Base-by-base conservation (phyloP, 2,888 invertebrate genomes). In the Synanthedon myopaeformis region DNA sequence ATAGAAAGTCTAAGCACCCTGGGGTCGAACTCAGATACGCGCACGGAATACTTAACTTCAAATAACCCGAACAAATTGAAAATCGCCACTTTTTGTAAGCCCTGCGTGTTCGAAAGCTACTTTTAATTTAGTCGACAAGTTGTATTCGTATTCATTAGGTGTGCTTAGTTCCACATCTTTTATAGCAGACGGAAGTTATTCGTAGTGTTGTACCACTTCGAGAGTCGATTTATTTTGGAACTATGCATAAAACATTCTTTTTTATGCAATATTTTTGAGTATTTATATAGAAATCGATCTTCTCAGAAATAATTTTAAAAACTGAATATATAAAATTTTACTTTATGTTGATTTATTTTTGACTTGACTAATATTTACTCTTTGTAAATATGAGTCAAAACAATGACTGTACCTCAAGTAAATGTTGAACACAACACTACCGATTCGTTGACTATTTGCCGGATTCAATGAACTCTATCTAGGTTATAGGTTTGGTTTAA, bases 381-480 rank as follows among this genome's bases (percentile, higher is more conserved):
- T 10, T 35, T 35, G 35, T 10, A 10, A 35, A 35, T 10, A 35
- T 35, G 35, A 35, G 35, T 10, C 10, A 35, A 35, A 35, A 35
- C 10, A 35, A 35, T 35, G 35, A 35, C 35, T 28, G 8, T 10
- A 5, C 8, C 23, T 35, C 35, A 35, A 8, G 35, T 35, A 45
- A 45, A 45, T 13, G 13, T n/a, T n/a, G 1, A 14, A 45, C 5
- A 45, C 45, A 45, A 45, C 45, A 13, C 45, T 45, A 69, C 62
- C 67, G 8, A 35, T 35, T 62, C 64, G 60, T 53, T 55, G 61
- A 41, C 70, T 55, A 42, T 81, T 79, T 79, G 75, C 80, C 75
- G 75, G 79, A 80, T 75, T 72, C 78, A 78, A 72, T 77, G 82
- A 79, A 77, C 81, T 69, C 65, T 80, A 74, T 79, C 66, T 74